These are phyloP conservation scores for Lycaena phlaeas DNA, from an alignment of 2,888 invertebrate species.

Conservation along the genomic window DNA sequence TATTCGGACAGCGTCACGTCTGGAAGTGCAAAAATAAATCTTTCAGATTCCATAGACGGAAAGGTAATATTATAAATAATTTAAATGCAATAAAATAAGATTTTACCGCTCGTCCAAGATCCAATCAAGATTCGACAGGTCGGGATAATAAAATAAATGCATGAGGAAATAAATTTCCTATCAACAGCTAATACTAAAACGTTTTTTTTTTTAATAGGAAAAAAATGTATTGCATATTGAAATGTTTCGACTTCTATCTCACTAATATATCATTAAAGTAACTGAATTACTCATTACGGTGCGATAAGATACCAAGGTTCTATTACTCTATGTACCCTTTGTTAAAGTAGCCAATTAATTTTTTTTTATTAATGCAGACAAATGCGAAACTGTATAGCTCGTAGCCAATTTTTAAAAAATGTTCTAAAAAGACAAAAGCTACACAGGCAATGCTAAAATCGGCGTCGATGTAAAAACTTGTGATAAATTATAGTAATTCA, in stretches of 20 bases:
- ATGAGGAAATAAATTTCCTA: conserved; percentile 15
- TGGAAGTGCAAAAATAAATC: conserved; percentile 1
- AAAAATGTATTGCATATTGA: no score
- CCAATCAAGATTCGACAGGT: conserved; percentile 17
- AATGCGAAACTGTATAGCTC: no score
- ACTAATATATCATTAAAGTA: conserved; percentile 37
- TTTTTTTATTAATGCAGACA: no score
- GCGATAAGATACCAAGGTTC: no score
- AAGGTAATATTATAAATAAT: conserved; percentile 4
- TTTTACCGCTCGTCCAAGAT: conserved; percentile 13
- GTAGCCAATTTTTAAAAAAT: no score
- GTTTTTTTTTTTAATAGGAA: no score
- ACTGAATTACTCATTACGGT: conserved; percentile 34
- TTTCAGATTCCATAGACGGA: conserved; percentile 1
- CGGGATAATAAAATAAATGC: conserved; percentile 16
- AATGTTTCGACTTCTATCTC: background rate
- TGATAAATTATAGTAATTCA: conserved; percentile 54
- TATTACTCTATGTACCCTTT: no score
- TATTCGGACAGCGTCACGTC: conserved; percentile 1
- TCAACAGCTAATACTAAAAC: no score
- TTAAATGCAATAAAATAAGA: conserved; percentile 5
- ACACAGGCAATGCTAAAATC: conserved; percentile 29
- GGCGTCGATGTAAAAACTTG: conserved; percentile 43
- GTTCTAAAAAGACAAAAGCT: conserved; percentile 39
- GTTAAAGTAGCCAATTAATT: no score